Base-by-base conservation (phyloP, 1,140 invertebrate genomes). In the Oncopodura yosiiana region DNA sequence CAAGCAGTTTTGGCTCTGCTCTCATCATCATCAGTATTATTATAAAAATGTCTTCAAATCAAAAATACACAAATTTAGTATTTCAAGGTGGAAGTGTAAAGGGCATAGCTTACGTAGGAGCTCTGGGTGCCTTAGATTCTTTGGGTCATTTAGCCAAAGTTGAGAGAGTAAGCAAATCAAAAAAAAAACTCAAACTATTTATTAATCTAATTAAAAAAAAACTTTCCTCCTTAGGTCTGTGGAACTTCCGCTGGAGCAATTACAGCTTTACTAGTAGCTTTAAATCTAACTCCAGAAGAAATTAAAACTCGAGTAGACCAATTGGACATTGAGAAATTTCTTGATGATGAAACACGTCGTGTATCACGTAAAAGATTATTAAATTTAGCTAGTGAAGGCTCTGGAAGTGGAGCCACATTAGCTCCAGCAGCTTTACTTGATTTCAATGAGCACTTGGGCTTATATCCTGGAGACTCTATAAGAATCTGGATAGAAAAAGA, bases 181-280 rank as follows among this genome's bases (percentile, higher is more conserved):
- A n/a, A n/a, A n/a, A n/a, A n/a, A n/a, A n/a, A n/a, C n/a, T n/a
- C n/a, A n/a, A 34, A 34, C n/a, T n/a, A n/a, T n/a, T n/a, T n/a
- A n/a, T n/a, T n/a, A n/a, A n/a, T 9, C 32, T 8, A 8, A 34
- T n/a, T 9, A 34, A 34, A 9, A 9, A n/a, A 34, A 34, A n/a
- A n/a, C n/a, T n/a, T n/a, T n/a, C n/a, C n/a, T n/a, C n/a, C n/a
- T n/a, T 38, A 49, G 3, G 46, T 49, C 11, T 4, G 4, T 11
- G 46, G 50, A 43, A 52, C 50, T 32, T 52, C 50, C 14, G 50
- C 50, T 6, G 50, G 50, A 27, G 50, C 50, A 8, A 52, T 52
- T 49, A 52, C 50, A 16, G 50, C 50, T 4, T 11, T 52, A 24
- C 21, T 26, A 5, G 3, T 52, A 8, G 21, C 50, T n/a, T 19